These are phyloP conservation scores for Linurgus olivaceus DNA, from an alignment of 2,797 vertebrate species.

Conservation along the genomic window DNA sequence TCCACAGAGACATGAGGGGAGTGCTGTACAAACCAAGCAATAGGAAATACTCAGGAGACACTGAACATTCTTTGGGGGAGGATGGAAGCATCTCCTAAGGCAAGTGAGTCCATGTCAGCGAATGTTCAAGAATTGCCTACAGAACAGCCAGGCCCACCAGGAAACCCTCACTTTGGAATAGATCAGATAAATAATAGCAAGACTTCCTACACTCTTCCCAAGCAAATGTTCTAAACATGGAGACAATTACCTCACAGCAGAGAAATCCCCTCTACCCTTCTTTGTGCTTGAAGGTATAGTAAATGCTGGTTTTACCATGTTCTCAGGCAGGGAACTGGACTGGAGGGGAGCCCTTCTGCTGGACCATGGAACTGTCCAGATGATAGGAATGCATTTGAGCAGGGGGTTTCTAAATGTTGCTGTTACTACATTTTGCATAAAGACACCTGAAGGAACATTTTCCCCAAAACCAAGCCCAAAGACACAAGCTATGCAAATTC, in stretches of 20 bases:
- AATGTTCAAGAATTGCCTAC: neutral
- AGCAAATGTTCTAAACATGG: neutral
- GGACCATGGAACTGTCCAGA: neutral
- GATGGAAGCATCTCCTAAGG: neutral
- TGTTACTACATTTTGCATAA: neutral
- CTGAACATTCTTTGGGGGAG: accelerated
- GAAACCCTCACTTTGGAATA: neutral
- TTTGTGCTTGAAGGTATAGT: neutral
- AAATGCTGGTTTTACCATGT: neutral
- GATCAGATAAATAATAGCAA: neutral
- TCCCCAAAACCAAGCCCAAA: neutral
- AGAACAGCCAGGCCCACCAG: neutral
- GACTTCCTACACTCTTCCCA: neutral
- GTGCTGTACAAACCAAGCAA: neutral
- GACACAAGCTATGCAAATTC: neutral
- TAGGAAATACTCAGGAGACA: neutral
- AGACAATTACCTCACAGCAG: no score
- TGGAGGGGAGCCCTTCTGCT: neutral
- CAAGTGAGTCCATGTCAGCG: neutral
- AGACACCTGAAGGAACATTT: neutral
- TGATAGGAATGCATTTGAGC: neutral
- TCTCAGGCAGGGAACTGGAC: neutral
- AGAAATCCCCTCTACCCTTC: neutral
- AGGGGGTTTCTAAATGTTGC: neutral
- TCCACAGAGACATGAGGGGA: accelerated